Conservation (phyloP, 2,113 vertebrate species). For the Pelecanus crispus region DNA sequence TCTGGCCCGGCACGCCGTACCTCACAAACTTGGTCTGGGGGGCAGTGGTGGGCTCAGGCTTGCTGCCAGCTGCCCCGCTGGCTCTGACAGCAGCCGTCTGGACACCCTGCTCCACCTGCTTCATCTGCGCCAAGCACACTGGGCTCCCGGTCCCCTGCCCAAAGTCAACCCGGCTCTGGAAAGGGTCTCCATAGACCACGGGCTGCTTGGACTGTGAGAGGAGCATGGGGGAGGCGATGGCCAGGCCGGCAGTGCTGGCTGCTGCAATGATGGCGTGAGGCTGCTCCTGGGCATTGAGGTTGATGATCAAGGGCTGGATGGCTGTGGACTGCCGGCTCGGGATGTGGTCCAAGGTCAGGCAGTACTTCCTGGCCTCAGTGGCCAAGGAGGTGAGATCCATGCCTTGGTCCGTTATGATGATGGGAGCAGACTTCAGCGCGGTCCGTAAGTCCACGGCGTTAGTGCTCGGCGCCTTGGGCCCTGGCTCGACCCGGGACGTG, state of each 20-base stretch:
- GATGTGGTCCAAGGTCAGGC: constrained; percentile 83
- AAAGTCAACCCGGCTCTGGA: constrained; percentile 91
- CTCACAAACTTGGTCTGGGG: constrained; percentile 87
- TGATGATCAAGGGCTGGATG: constrained; percentile 94
- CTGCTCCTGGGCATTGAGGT: constrained; percentile 94
- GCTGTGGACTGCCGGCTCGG: constrained; percentile 85
- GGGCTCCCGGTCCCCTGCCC: constrained; percentile 89
- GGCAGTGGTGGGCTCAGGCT: constrained; percentile 77
- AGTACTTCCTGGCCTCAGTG: constrained; percentile 88
- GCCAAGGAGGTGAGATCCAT: constrained; percentile 97
- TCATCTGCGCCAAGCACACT: constrained; percentile 88
- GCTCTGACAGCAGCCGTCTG: constrained; percentile 65
- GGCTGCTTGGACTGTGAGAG: constrained; percentile 88
- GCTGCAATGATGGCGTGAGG: constrained; percentile 81
- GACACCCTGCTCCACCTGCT: constrained; percentile 74
- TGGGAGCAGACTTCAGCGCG: constrained; percentile 83
- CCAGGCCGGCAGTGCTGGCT: constrained; percentile 85
- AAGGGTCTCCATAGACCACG: constrained; percentile 91
- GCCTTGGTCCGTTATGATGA: constrained; percentile 97
- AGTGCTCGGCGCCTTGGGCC: constrained; percentile 73
- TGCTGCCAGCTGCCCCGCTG: constrained; percentile 39
- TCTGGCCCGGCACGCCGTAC: constrained; percentile 87
- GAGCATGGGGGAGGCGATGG: constrained; percentile 86
- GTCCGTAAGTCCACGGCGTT: constrained; percentile 90
- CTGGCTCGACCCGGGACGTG: constrained; percentile 83